Conservation (phyloP, 2,797 vertebrate genomes). For the Macrochelys suwanniensis region DNA sequence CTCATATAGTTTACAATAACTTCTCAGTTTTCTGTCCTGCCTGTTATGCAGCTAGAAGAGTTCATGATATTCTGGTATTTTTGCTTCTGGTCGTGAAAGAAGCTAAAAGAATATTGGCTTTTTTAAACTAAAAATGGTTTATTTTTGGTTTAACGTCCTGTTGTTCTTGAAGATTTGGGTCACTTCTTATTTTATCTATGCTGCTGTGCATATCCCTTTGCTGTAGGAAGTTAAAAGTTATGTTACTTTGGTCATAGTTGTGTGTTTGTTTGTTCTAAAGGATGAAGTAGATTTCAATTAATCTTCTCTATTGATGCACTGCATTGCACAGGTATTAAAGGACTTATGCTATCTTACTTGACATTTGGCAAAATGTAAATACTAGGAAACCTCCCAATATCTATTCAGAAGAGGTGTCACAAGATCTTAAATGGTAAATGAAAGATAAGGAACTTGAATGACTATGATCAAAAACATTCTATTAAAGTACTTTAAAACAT, state of each 20-base stretch:
- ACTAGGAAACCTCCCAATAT: neutral
- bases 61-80: neutral
- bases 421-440: neutral
- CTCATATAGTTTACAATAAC: neutral
- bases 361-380: neutral
- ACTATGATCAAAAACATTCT: neutral
- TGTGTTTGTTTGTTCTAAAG: neutral
- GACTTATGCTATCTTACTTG: neutral
- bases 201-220: neutral
- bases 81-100: neutral
- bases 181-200: neutral
- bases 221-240: neutral
- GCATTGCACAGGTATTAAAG: neutral
- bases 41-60: neutral
- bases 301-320: neutral
- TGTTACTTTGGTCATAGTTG: neutral
- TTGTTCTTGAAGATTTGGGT: neutral
- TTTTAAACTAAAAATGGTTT: neutral
- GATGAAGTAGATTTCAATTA: neutral
- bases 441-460: constrained; percentile 10
- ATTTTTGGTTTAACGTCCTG: neutral
- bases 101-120: neutral
- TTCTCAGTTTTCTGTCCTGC: neutral
- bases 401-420: neutral
- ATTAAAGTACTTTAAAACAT: neutral